phyloP scores from a whole-genome alignment of 2,113 vertebrate species.

The Gallinago media region DNA sequence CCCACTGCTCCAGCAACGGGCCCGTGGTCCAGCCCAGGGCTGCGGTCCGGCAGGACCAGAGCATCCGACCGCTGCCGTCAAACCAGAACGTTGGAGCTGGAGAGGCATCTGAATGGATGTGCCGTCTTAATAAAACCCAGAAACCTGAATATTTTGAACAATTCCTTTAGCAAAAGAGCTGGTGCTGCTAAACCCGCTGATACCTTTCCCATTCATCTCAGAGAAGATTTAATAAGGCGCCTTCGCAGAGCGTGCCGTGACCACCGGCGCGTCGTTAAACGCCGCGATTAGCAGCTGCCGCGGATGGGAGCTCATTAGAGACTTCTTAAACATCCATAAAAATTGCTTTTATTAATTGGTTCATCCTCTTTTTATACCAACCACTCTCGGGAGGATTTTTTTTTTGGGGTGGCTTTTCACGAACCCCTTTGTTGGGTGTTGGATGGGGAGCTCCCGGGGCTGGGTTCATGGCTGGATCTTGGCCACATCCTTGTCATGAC shows the following conservation, averaged over 20 bases:
- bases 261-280: not conserved
- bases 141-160: not conserved
- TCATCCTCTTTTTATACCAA: not conserved
- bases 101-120: not conserved
- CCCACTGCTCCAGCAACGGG: rapidly evolving
- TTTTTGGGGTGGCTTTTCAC: not conserved
- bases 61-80: rapidly evolving
- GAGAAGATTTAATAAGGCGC: not conserved
- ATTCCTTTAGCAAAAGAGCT: not conserved
- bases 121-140: rapidly evolving
- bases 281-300: not conserved
- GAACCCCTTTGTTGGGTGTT: not conserved
- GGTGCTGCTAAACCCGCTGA: not conserved
- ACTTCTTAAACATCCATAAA: not conserved
- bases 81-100: rapidly evolving
- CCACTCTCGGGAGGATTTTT: rapidly evolving
- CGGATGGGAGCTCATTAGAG: not conserved
- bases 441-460: rapidly evolving
- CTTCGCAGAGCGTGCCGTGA: not conserved
- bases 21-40: not conserved
- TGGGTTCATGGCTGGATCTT: too few species aligned
- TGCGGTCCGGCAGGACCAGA: rapidly evolving
- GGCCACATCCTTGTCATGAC: rapidly evolving
- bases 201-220: not conserved
- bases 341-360: not conserved